Base-by-base conservation (phyloP, 2,113 vertebrate species). In the Antennarius striatus region DNA sequence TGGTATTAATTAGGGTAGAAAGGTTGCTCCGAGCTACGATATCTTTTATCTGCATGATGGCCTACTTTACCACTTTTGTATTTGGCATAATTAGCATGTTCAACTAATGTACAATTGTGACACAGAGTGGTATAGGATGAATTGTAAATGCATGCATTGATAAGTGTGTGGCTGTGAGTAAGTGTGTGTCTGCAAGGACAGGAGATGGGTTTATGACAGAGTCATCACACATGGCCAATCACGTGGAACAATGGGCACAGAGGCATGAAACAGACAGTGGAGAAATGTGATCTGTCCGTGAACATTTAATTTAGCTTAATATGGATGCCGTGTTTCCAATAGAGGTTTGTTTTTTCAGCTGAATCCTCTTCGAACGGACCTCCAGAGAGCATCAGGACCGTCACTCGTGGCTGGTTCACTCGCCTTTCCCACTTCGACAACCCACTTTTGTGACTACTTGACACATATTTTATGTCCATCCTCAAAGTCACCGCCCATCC, bases 161-260 rank as follows among this genome's bases (percentile, higher is more conserved):
- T 10, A 45, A 9, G 8, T 4, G n/a, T 52, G 32, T 14, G 2
- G 22, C 22, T 22, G 22, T 22, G 22, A 22, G 22, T 22, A 22
- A 45, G 49, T 47, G 58, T 57, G 58, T 1, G 42, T 50, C 60
- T 11, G 52, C 28, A 30, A 45, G 55, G 15, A 46, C 54, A 52
- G 22, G 72, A 39, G 63, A 77, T 45, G 67, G 76, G 58, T 68
- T 65, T 73, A 48, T 77, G 74, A 67, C 62, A 65, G 30, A 71
- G 70, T 74, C 55, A 63, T 80, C 78, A 77, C 81, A 86, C 79
- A 81, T 80, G 81, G 68, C 29, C 69, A 77, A 81, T 82, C 82
- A 81, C 76, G 86, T 62, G 79, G 77, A 82, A 87, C 86, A 82
- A 76, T 81, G 75, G 56, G 71, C 62, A 73, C 50, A 60, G 68